A percentile compares a stretch with the other conserved stretches of the same genome.
phyloP scores from a whole-genome alignment of 2,113 vertebrate species.

The Pogonocichla stellata region DNA sequence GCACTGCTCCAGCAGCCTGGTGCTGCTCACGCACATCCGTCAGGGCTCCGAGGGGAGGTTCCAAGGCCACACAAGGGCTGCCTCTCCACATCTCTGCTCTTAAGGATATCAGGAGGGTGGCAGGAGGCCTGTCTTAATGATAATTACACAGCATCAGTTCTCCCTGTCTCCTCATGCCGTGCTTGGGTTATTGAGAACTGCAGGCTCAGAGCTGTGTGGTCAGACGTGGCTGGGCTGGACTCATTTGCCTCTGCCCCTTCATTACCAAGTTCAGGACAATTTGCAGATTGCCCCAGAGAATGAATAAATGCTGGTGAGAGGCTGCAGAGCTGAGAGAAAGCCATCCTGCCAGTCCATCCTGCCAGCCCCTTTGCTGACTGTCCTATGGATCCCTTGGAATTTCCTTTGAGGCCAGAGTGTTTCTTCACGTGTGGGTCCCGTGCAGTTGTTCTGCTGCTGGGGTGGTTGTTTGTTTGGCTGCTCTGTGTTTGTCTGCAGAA shows the following conservation, averaged over 20 bases:
- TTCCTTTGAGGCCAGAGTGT: background rate
- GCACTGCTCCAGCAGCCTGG: background rate
- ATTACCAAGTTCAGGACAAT: background rate
- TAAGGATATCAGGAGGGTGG: background rate
- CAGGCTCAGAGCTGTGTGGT: background rate
- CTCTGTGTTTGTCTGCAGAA: background rate
- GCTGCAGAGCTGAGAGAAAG: background rate
- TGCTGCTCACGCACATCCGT: slow-evolving; percentile 6
- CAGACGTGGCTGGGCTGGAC: background rate
- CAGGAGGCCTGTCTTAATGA: background rate
- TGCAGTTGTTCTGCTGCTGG: background rate
- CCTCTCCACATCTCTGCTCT: background rate
- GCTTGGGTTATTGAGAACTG: background rate
- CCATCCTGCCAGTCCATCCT: background rate
- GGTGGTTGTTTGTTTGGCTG: background rate
- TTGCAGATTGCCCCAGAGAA: background rate
- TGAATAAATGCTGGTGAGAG: background rate
- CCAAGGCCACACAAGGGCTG: background rate
- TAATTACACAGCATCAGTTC: background rate
- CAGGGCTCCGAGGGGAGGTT: background rate
- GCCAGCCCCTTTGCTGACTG: background rate
- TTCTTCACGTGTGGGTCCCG: accelerated
- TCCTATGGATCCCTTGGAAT: background rate
- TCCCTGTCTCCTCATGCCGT: background rate
- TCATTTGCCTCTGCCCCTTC: background rate